Evolutionary conservation across 2,888 invertebrate species (phyloP).

Genomic region (Zaprionus obscuricornis): DNA sequence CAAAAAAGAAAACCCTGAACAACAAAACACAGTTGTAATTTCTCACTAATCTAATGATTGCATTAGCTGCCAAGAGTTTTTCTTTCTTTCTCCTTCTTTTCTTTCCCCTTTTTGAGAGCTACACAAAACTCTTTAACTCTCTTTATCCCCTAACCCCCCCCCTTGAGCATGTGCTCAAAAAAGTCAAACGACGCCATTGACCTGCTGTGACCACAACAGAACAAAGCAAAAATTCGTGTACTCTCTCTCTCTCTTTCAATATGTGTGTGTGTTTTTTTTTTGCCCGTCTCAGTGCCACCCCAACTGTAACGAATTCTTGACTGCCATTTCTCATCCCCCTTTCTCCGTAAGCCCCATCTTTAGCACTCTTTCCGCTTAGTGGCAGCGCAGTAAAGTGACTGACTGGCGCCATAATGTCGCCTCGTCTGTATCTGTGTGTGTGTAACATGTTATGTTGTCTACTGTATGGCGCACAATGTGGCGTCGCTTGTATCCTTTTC

Average conservation of each 20-base stretch:
- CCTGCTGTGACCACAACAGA: slow-evolving; percentile 57
- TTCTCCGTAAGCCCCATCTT: not conserved
- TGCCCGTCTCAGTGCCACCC: slow-evolving; percentile 22
- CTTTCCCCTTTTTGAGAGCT: too few relatives aligned
- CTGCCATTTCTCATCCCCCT: slow-evolving; percentile 3
- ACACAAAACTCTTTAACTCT: too few relatives aligned
- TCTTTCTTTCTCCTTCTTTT: too few relatives aligned
- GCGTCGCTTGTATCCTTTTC: slow-evolving; percentile 46
- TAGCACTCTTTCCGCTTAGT: not conserved
- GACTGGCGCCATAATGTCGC: slow-evolving; percentile 78
- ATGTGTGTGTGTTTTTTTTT: slow-evolving; percentile 33
- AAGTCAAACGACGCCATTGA: slow-evolving; percentile 62
- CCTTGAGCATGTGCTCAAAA: slow-evolving; percentile 1
- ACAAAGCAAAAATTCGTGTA: slow-evolving; percentile 22
- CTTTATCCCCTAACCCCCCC: slow-evolving; percentile 28
- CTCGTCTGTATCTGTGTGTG: slow-evolving; percentile 43
- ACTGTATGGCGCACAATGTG: slow-evolving; percentile 42
- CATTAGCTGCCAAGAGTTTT: slow-evolving; percentile 19
- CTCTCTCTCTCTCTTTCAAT: too few relatives aligned
- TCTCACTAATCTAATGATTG: slow-evolving; percentile 45
- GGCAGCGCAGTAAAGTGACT: slow-evolving; percentile 51
- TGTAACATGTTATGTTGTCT: slow-evolving; percentile 36
- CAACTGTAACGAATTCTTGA: too few relatives aligned
- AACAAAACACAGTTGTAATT: slow-evolving; percentile 25
- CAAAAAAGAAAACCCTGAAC: not conserved